These are phyloP conservation scores for Hermodice carunculata DNA, from an alignment of 2,888 invertebrate species.

Conservation along the genomic window DNA sequence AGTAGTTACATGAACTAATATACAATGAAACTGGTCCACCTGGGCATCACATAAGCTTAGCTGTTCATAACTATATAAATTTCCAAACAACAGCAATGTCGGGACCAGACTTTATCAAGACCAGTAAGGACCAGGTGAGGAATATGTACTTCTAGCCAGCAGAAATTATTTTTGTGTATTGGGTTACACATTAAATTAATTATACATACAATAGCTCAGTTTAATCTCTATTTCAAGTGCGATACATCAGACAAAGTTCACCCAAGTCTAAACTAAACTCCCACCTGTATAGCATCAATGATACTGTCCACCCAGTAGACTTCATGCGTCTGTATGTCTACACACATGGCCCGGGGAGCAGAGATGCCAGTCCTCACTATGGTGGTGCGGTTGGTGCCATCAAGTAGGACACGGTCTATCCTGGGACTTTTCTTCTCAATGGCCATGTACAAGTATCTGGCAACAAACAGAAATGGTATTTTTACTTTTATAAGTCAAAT, in stretches of 20 bases:
- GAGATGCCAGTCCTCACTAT: conserved; percentile 92
- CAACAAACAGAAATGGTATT: conserved; percentile 4
- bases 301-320: conserved; percentile 98
- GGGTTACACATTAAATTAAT: too few relatives aligned
- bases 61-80: too few relatives aligned
- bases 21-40: too few relatives aligned
- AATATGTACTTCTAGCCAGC: too few relatives aligned
- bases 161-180: too few relatives aligned
- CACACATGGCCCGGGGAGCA: conserved; percentile 88
- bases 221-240: too few relatives aligned
- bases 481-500: neutral
- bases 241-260: conserved; percentile 82
- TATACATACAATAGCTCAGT: too few relatives aligned
- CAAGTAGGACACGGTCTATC: conserved; percentile 89
- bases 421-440: conserved; percentile 97
- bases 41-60: too few relatives aligned
- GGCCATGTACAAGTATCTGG: conserved; percentile 92
- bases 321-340: conserved; percentile 94
- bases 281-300: conserved; percentile 88
- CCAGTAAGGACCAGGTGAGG: too few relatives aligned
- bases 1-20: too few relatives aligned
- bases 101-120: too few relatives aligned
- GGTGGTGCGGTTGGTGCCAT: conserved; percentile 88
- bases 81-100: too few relatives aligned
- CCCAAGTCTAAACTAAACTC: neutral